Evolutionary conservation across 2,888 invertebrate genomes (phyloP), one percentile per base, ranked within the genome.

Genomic region (Scotopteryx bipunctaria): DNA sequence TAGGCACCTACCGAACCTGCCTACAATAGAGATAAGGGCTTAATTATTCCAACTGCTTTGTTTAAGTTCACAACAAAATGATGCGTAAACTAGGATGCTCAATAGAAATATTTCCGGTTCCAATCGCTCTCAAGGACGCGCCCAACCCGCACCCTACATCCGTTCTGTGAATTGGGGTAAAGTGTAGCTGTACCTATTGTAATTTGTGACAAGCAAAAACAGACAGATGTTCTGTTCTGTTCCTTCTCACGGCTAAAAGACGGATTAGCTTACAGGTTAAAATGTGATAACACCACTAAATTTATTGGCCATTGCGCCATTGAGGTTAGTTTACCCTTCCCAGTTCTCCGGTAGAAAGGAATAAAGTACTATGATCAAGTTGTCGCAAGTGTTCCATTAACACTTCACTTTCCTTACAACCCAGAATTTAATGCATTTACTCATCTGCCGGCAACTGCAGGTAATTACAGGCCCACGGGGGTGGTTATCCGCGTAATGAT

Each of bases 351-450:
- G 71, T 70, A 68, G 72, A 74, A 73, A 69, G 66, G 69, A 69
- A 69, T 67, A 65, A 72, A 79, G 76, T 74, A 78, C 83, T 84
- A 80, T 86, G 78, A 86, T 87, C 86, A 86, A 79, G 76, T 76
- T 82, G 87, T 87, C 85, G 45, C 43, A 52, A 53, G 41, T 57
- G 58, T 57, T 53, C 77, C 74, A 85, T 86, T 87, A 86, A 81
- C 84, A 85, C 84, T 83, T 86, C 82, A 88, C 89, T 89, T 89
- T 88, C 88, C 78, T 83, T 72, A 67, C 76, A 85, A 78, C 83
- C 83, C 78, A 86, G 86, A 89, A 86, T 85, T 84, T 81, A 81
- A 84, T 71, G 80, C 84, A 81, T 86, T 85, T 86, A 88, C 87
- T 86, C 87, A 87, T 88, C 88, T 89, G 83, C 86, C 83, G 81